Base-by-base conservation (phyloP, 2,797 vertebrate species). In the Amblyopsis hoosieri region DNA sequence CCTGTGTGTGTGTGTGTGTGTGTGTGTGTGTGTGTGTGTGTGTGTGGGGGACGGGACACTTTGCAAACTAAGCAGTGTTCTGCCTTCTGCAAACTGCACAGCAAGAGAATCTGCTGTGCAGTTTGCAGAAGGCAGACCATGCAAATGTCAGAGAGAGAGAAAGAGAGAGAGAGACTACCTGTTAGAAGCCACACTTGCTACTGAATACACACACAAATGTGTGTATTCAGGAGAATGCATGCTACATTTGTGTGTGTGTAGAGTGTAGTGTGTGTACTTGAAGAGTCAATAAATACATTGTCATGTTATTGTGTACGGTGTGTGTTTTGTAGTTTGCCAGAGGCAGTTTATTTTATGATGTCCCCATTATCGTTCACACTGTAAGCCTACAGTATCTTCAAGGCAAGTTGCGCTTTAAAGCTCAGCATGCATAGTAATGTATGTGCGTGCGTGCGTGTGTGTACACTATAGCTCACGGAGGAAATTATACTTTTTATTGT, bases 31-130 rank as follows among this genome's bases (percentile, higher is more conserved):
- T 70, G 12, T 14, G 14, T n/a, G 59, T 49, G 45, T 23, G 7
- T 8, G 54, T 42, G 55, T 4, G n/a, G n/a, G n/a, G n/a, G n/a
- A n/a, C n/a, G n/a, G n/a, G n/a, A n/a, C n/a, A 62, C 29, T 49
- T 29, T 62, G 60, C 60, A 42, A 72, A 52, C 67, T 72, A 58
- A 74, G 72, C 69, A 66, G 47, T 47, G 72, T 67, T 72, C n/a
- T 46, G 12, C 56, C 14, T 57, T 51, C 11, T 53, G 57, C 56
- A 71, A 48, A 64, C 42, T 2, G 37, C 19, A 63, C 55, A 60
- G 60, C 55, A 17, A n/a, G n/a, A n/a, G n/a, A n/a, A n/a, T n/a
- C n/a, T n/a, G n/a, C n/a, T n/a, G n/a, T n/a, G n/a, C n/a, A n/a
- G n/a, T n/a, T n/a, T n/a, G n/a, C n/a, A n/a, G n/a, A n/a, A n/a